Base-by-base conservation (phyloP, 2,113 vertebrate species). In the Parus major region DNA sequence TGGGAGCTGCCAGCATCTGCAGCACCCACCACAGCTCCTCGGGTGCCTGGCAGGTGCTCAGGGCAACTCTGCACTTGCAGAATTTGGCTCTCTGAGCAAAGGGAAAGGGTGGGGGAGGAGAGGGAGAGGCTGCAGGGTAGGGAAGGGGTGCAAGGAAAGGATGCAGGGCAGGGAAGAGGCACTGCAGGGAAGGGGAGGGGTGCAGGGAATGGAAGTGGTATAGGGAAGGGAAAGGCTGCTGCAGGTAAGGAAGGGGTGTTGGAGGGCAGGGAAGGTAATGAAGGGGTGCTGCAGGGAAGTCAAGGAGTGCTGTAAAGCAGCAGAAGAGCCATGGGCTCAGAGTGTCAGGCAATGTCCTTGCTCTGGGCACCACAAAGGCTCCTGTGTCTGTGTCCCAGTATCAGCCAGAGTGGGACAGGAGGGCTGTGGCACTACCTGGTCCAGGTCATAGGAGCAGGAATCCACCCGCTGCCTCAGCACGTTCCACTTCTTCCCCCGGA, bases 401-500 rank as follows among this genome's bases (percentile, higher is more conserved):
- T 13, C 19, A 47, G 33, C 11, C 5, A 17, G 42, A 61, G 82
- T 19, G 50, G 57, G 52, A 29, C 0, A 2, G 66, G 36, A 41
- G 29, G 3, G 5, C 52, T 11, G 33, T 27, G 33, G 82, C 72
- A 42, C 20, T 96, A 99, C 99, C 99, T 99, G 99, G 97, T 99
- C 99, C 93, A 99, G 93, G 96, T 99, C 99, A 3, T 99, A 99
- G 92, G 98, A 99, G 96, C 99, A 99, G 69, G 99, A 99, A 97
- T 99, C 99, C 68, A 99, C 99, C 1, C 99, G 98, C 97, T 99
- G 99, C 55, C 99, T 96, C 89, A 99, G 97, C 19, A 99, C 99
- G 0, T 99, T 99, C 99, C 99, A 99, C 98, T 99, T 99, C 97
- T 99, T 99, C 21, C 99, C 99, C 28, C 99, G 98, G 96, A 99